These are phyloP conservation scores for Enhydra lutris DNA, from an alignment of 2,113 vertebrate species.

Conservation along the genomic window DNA sequence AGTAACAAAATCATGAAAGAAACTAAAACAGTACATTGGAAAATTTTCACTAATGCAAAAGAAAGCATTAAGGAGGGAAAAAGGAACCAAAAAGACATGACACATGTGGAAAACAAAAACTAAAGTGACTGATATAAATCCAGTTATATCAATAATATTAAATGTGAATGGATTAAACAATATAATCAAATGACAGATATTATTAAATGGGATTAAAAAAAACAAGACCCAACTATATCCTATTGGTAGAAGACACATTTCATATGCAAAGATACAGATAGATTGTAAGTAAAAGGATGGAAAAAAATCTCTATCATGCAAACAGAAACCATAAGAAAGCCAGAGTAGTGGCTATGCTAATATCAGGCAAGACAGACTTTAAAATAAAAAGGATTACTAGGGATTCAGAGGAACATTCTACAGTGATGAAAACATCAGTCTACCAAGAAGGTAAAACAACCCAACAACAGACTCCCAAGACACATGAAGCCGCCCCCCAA, in stretches of 20 bases:
- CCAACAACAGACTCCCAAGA: not conserved
- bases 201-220: not conserved
- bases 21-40: not conserved
- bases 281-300: not conserved
- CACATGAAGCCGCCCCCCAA: not conserved
- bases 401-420: not conserved
- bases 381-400: not conserved
- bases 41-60: constrained; percentile 1
- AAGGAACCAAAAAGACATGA: not conserved
- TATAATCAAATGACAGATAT: not conserved
- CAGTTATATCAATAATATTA: not conserved
- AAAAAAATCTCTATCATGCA: not conserved
- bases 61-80: not conserved
- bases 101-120: not conserved
- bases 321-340: not conserved
- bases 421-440: not conserved
- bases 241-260: not conserved
- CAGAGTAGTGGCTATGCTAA: not conserved
- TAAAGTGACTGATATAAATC: not conserved
- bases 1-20: not conserved
- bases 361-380: not conserved
- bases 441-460: not conserved
- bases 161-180: not conserved
- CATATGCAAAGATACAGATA: not conserved
- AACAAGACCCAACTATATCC: not conserved